Base-by-base conservation (phyloP, 2,888 invertebrate species). In the Lochmaea capreae region DNA sequence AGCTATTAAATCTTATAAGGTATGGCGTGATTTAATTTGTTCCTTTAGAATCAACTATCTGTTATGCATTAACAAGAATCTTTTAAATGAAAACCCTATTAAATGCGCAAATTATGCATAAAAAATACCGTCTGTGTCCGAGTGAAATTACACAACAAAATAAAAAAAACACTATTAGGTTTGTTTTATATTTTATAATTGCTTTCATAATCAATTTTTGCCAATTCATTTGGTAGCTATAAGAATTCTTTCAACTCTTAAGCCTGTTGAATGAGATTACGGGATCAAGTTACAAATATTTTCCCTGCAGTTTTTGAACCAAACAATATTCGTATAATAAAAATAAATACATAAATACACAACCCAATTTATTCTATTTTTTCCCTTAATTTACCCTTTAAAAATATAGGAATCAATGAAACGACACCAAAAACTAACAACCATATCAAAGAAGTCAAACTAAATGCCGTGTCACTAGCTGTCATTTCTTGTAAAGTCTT, bases 401-500 rank as follows among this genome's bases (percentile, higher is more conserved):
- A 90, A 74, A 97, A 86, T 54, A 98, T 95, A 67, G 99, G 99
- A 78, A 97, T 86, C 54, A 99, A 87, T 8, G 98, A 96, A 1
- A 97, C 83, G 16, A 94, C 81, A 9, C 97, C 97, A 85, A 97
- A 95, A 3, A 93, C 84, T 63, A 91, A 92, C 14, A 99, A 89
- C 62, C 96, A 88, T 14, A 92, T 87, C 68, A 98, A 88, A n/a
- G 97, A 96, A 12, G 91, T 93, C 93, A 94, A 94, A 0, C 97
- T 97, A 88, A 97, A 93, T 0, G 96, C 94, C 80, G 95, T 95
- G 80, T 93, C 93, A 0, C 95, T 94, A 4, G 96, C 95, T 0
- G 97, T 95, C 88, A 99, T 90, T 79, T 96, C 93, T 83, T 99
- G 95, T 62, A 99, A 89, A 0, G 99, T 99, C 85, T 97, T 97